Base-by-base conservation (phyloP, 1,140 invertebrate species). In the Steinernema feltiae region DNA sequence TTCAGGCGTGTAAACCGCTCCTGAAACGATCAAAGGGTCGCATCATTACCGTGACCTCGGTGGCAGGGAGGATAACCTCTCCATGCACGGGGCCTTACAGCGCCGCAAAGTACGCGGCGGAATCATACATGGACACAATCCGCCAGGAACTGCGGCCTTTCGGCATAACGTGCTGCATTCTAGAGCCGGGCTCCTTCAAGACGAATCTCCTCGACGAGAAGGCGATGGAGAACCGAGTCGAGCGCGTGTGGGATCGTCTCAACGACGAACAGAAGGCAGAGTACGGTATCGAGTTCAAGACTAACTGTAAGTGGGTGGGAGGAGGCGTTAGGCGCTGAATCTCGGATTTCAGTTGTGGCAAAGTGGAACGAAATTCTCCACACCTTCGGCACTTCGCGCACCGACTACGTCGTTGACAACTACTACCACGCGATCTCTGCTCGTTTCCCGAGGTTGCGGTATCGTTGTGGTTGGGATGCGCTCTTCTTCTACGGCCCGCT, bases 371-470 rank as follows among this genome's bases (percentile, higher is more conserved):
- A 72, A 17, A 48, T 76, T 15, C 63, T 82, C 7, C 31, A 76
- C 15, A 21, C 63, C 2, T 32, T 77, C 32, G 80, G 78, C 1
- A 79, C 82, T 0, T 41, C 71, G 18, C 82, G 78, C 30, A 74
- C 82, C 32, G 32, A 78, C 48, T 77, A 82, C n/a, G 82, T 83
- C n/a, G 82, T 83, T 24, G 82, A 83, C 41, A 80, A 79, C 41
- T 83, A 83, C 35, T 83, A 80, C 73, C 82, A 83, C 46, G 82
- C 82, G 7, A 71, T 83, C 7, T 83, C 82, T 15, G 82, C 82
- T n/a, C 69, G 70, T 18, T 83, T 79, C 72, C 82, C 82, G 24
- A 32, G 81, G 48, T 79, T 48, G 18, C 83, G 81, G 12, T 82
- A 82, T 72, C 73, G 82, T 21, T 82, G 81, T 72, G 81, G 81